These are phyloP conservation scores for Prosopocoilus inquinatus DNA, from an alignment of 2,888 invertebrate species.

Conservation along the genomic window DNA sequence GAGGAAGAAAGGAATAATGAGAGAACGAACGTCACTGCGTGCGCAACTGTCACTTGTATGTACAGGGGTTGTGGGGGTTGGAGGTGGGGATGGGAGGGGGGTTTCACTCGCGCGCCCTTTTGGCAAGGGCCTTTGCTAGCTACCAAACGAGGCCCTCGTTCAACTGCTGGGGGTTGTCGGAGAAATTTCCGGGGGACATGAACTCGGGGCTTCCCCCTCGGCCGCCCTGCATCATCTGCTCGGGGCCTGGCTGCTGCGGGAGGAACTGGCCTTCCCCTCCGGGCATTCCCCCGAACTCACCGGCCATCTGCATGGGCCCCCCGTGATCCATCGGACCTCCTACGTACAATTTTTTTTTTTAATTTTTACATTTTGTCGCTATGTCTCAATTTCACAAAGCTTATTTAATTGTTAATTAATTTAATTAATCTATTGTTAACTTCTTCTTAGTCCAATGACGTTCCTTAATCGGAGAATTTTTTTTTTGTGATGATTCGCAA, in stretches of 20 bases:
- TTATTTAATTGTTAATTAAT: too few relatives aligned
- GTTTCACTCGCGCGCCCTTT: slow-evolving; percentile 49
- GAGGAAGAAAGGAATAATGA: too few relatives aligned
- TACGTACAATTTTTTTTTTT: too few relatives aligned
- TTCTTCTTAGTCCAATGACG: too few relatives aligned
- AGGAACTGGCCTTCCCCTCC: slow-evolving; percentile 64
- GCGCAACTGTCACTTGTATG: background rate
- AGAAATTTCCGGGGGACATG: slow-evolving; percentile 62
- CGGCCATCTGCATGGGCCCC: slow-evolving; percentile 67
- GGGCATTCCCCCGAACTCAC: slow-evolving; percentile 72
- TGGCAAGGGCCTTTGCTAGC: slow-evolving; percentile 54
- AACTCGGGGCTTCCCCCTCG: slow-evolving; percentile 73
- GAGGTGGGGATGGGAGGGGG: background rate
- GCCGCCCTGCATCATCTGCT: slow-evolving; percentile 60
- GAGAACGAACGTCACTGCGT: too few relatives aligned
- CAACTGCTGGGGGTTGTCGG: slow-evolving; percentile 70
- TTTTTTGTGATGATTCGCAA: too few relatives aligned
- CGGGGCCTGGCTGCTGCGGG: slow-evolving; percentile 57
- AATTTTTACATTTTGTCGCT: too few relatives aligned
- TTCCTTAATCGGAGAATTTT: too few relatives aligned
- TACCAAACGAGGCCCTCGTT: slow-evolving; percentile 76
- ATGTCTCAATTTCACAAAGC: too few relatives aligned
- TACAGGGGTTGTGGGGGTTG: too few relatives aligned
- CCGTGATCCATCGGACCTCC: slow-evolving; percentile 72
- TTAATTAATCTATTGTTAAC: too few relatives aligned